A percentile compares a stretch with the other conserved stretches of the same genome.
Conservation (phyloP, 2,888 invertebrate genomes). For the Merodon equestris region DNA sequence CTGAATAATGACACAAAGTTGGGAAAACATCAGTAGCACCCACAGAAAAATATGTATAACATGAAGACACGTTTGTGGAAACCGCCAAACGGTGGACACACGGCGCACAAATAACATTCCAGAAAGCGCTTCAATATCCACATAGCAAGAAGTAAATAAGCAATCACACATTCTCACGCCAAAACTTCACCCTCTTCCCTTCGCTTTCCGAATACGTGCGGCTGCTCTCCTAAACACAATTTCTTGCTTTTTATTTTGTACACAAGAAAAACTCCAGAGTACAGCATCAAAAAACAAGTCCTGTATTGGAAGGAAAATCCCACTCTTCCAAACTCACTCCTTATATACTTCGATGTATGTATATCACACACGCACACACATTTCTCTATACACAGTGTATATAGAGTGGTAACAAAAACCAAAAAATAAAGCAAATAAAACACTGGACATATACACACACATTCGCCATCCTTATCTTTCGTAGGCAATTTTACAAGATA, state of each 20-base stretch:
- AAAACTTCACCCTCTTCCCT: neutral
- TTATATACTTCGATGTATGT: no score
- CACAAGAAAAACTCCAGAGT: neutral
- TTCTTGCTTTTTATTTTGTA: neutral
- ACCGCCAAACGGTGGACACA: conserved; percentile 37
- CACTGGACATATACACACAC: no score
- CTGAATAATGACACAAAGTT: conserved; percentile 6
- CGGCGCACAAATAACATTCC: conserved; percentile 54
- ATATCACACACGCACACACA: neutral
- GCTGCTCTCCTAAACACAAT: conserved; percentile 10
- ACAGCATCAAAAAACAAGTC: conserved; percentile 12
- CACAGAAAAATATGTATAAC: conserved; percentile 23
- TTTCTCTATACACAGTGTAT: neutral
- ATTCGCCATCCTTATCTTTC: conserved; percentile 44
- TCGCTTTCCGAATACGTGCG: neutral
- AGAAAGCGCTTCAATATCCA: conserved; percentile 55
- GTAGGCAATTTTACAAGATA: conserved; percentile 32
- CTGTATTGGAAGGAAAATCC: neutral
- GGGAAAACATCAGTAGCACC: conserved; percentile 19
- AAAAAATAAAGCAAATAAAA: no score
- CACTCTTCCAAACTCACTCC: neutral
- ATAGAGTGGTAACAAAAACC: no score
- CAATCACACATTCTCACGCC: conserved; percentile 15
- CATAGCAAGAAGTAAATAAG: conserved; percentile 4
- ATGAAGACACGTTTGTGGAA: conserved; percentile 1